Evolutionary conservation across 2,797 vertebrate genomes (phyloP).

Genomic region (Melanotaenia pygmaea): DNA sequence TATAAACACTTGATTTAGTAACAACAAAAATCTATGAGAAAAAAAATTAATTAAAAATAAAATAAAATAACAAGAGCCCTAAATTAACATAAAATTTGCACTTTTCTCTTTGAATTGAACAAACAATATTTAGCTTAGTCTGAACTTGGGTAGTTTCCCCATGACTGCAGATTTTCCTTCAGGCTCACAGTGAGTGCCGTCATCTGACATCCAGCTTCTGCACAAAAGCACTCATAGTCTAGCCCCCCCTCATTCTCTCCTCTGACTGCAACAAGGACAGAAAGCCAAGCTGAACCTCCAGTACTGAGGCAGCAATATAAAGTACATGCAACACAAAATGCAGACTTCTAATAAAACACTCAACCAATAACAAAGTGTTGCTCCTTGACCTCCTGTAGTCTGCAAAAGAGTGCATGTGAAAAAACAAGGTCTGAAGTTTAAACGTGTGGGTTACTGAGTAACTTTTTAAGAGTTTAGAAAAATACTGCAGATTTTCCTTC

Average conservation of each 20-base stretch:
- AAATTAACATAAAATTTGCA: background rate
- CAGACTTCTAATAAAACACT: conserved; percentile 5
- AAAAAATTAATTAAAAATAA: no score
- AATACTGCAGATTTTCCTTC: background rate
- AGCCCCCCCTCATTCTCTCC: background rate
- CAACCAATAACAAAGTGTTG: background rate
- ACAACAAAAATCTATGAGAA: no score
- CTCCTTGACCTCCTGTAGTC: background rate
- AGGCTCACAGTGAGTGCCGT: background rate
- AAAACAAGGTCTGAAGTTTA: background rate
- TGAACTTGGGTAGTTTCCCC: background rate
- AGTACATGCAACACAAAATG: background rate
- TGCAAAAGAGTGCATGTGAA: background rate
- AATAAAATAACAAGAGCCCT: no score
- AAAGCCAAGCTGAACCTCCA: background rate
- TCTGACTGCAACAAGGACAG: background rate
- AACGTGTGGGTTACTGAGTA: background rate
- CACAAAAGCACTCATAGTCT: background rate
- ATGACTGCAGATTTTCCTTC: background rate
- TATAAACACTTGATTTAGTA: no score
- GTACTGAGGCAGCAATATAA: background rate
- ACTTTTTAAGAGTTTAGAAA: background rate
- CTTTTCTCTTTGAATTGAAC: background rate
- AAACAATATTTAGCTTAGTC: background rate
- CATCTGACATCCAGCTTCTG: background rate